Base-by-base conservation (phyloP, 2,113 vertebrate species). In the Ictalurus furcatus region DNA sequence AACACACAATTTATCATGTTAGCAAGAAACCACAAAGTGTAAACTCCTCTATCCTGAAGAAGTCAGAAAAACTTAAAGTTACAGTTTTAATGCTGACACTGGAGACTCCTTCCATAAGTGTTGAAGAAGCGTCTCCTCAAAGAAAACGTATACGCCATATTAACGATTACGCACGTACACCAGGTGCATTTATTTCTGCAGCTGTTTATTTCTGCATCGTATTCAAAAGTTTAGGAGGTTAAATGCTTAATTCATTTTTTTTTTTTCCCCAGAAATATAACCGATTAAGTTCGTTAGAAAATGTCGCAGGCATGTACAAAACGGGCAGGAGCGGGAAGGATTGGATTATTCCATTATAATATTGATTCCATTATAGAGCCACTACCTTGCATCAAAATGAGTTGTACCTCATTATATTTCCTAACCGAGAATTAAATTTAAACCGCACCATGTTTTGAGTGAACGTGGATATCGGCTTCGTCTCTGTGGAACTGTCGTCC, bases 401-500 rank as follows among this genome's bases (percentile, higher is more conserved):
- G 25, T 17, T 34, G 11, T 23, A 28, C 14, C n/a, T 59, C 17
- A 87, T 37, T 61, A n/a, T 44, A 74, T 59, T 59, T 59, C 37
- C 34, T 3, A 37, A 82, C 1, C 6, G 34, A 71, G 58, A 61
- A 21, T 25, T 23, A 40, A 6, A 78, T 89, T 87, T 21, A 87
- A 78, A 34, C 54, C 95, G 92, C 94, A 97, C 97, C 97, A 98
- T 96, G 88, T 88, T 90, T 81, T 98, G 97, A 0, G 96, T 98
- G 94, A 99, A 99, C 28, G 91, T 90, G 17, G 95, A 94, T 88
- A 97, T 92, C 78, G 94, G 94, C 91, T 92, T 92, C 3, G 94
- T 95, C 89, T 92, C 92, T 3, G 95, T 95, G 40, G 91, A 94
- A 91, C 96, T 96, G 90, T 95, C 93, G 0, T 93, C 91, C 90